These are phyloP conservation scores for Crocallis elinguaria DNA, from an alignment of 2,888 invertebrate genomes.

Conservation along the genomic window DNA sequence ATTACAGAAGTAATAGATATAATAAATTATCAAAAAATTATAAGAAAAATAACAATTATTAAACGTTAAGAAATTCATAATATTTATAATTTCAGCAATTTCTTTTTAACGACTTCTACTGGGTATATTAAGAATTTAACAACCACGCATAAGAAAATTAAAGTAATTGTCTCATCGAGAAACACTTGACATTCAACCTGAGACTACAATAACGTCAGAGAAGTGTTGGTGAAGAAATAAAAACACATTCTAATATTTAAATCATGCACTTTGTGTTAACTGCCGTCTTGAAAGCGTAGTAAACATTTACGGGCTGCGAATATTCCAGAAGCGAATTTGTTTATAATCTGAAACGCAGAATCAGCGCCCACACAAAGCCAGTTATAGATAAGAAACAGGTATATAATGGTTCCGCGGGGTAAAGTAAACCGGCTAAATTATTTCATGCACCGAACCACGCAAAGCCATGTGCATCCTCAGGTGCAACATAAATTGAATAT, in stretches of 20 bases:
- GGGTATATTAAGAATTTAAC: not conserved
- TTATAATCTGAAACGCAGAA: constrained; percentile 36
- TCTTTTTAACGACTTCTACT: not conserved
- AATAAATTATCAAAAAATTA: too few species aligned
- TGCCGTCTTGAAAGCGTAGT: constrained; percentile 44
- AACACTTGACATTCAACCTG: constrained; percentile 22
- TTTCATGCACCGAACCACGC: not conserved
- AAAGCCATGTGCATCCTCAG: too few species aligned
- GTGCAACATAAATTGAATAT: too few species aligned
- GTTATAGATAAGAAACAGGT: constrained; percentile 20
- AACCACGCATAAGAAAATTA: not conserved
- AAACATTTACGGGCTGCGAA: constrained; percentile 51
- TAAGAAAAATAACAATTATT: too few species aligned
- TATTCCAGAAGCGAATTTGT: constrained; percentile 43
- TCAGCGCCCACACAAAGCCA: constrained; percentile 18
- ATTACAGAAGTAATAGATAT: too few species aligned
- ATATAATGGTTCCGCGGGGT: constrained; percentile 3
- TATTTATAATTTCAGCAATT: not conserved
- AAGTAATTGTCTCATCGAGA: constrained; percentile 1
- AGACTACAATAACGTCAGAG: constrained; percentile 22
- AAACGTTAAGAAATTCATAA: too few species aligned
- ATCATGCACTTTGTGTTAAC: constrained; percentile 43
- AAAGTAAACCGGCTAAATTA: not conserved
- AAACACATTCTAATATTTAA: constrained; percentile 37
- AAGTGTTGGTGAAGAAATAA: constrained; percentile 21